A percentile compares a stretch with the other conserved stretches of the same genome.
Evolutionary conservation across 2,797 vertebrate species (phyloP).

Genomic region (Margarornis squamiger): DNA sequence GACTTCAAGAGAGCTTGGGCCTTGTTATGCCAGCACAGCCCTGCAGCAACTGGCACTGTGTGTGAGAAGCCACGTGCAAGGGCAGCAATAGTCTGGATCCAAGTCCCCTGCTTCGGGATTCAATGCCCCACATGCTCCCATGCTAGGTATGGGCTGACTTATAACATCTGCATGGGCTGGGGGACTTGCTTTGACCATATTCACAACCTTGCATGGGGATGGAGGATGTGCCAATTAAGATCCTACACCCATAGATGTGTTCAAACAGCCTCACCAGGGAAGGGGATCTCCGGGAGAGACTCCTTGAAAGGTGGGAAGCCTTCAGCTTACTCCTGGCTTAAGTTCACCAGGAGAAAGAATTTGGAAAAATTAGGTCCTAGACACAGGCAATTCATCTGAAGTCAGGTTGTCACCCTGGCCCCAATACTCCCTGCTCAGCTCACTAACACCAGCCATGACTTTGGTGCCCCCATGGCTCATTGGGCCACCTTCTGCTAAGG

Average conservation of each 20-base stretch:
- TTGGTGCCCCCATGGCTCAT: not conserved
- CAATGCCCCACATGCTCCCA: no score
- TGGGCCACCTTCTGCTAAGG: not conserved
- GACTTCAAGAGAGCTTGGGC: not conserved
- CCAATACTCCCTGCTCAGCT: not conserved
- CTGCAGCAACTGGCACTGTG: not conserved
- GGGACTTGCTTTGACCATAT: not conserved
- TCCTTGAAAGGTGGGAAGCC: not conserved
- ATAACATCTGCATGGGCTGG: rapidly evolving
- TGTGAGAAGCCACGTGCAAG: rapidly evolving
- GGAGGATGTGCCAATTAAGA: not conserved
- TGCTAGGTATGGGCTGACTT: not conserved
- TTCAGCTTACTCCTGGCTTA: not conserved
- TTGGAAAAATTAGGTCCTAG: not conserved
- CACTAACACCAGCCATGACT: not conserved
- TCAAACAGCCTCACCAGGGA: not conserved
- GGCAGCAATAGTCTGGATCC: not conserved
- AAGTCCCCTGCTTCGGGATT: not conserved
- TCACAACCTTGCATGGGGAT: not conserved
- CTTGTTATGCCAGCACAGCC: not conserved
- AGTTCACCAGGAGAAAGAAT: not conserved
- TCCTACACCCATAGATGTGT: not conserved
- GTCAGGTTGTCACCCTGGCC: not conserved
- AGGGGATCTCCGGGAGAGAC: not conserved
- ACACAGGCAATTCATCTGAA: not conserved